Conservation (phyloP, 2,113 vertebrate species). For the Peucedramus taeniatus region DNA sequence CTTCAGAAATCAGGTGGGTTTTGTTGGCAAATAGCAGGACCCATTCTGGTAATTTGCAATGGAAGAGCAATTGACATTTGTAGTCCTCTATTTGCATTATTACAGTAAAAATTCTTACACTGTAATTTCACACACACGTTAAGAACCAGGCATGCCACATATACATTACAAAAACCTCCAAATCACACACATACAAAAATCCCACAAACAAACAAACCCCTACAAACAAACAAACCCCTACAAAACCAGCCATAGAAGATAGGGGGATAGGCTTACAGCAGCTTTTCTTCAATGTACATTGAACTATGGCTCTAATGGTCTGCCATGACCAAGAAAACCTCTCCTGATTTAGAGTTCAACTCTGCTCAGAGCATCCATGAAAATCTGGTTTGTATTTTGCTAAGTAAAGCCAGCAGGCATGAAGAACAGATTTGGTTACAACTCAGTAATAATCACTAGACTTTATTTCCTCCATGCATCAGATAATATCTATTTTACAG, state of each 20-base stretch:
- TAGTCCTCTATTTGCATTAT: not conserved
- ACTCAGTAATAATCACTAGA: not conserved
- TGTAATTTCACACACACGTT: not conserved
- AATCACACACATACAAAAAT: not conserved
- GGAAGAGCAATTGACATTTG: not conserved
- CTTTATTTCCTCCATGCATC: not conserved
- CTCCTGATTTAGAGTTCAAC: not conserved
- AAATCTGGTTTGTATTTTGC: not conserved
- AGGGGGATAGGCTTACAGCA: not conserved
- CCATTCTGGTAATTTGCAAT: not conserved
- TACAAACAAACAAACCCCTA: not conserved
- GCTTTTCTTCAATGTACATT: not conserved
- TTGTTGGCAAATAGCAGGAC: not conserved
- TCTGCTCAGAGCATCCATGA: not conserved
- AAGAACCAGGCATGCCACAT: not conserved
- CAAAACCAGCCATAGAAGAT: not conserved
- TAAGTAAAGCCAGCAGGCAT: not conserved
- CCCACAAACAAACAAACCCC: not conserved
- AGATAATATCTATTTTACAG: not conserved
- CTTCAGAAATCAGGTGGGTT: not conserved
- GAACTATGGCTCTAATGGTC: not conserved
- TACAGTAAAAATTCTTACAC: not conserved
- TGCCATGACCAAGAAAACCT: not conserved
- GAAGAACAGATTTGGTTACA: not conserved
- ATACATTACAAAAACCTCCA: not conserved